phyloP scores from a whole-genome alignment of 2,797 vertebrate genomes.

The Brachymystax lenok region DNA sequence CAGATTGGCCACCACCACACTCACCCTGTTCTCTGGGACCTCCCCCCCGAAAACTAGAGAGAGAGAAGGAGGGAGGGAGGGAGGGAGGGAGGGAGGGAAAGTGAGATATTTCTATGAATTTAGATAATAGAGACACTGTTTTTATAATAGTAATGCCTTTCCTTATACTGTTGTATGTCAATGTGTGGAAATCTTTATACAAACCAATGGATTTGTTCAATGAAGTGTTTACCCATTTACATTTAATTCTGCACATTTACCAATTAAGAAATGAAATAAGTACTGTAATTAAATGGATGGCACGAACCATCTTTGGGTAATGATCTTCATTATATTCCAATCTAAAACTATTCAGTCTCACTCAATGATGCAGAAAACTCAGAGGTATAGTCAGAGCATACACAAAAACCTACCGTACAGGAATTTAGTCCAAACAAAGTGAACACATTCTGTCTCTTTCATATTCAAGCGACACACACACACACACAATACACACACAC shows the following conservation, averaged over 20 bases:
- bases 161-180: conserved; percentile 40
- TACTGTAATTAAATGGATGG: conserved; percentile 66
- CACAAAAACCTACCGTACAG: background rate
- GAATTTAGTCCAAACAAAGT: background rate
- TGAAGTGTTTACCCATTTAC: conserved; percentile 70
- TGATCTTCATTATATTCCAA: conserved; percentile 67
- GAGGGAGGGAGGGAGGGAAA: too few species aligned
- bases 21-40: conserved; percentile 91
- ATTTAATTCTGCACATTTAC: conserved; percentile 60
- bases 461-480: background rate
- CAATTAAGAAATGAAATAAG: conserved; percentile 71
- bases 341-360: conserved; percentile 56
- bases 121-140: conserved; percentile 52
- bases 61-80: background rate
- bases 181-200: conserved; percentile 50
- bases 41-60: conserved; percentile 88
- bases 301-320: conserved; percentile 68
- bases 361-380: conserved; percentile 8
- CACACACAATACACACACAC: too few species aligned
- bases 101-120: conserved; percentile 25
- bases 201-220: conserved; percentile 72
- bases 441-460: too few species aligned
- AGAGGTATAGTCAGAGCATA: background rate
- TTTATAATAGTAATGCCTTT: conserved; percentile 56
- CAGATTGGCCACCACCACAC: conserved; percentile 91